These are phyloP conservation scores for Aelia acuminata DNA, from an alignment of 2,888 invertebrate species.

Conservation along the genomic window DNA sequence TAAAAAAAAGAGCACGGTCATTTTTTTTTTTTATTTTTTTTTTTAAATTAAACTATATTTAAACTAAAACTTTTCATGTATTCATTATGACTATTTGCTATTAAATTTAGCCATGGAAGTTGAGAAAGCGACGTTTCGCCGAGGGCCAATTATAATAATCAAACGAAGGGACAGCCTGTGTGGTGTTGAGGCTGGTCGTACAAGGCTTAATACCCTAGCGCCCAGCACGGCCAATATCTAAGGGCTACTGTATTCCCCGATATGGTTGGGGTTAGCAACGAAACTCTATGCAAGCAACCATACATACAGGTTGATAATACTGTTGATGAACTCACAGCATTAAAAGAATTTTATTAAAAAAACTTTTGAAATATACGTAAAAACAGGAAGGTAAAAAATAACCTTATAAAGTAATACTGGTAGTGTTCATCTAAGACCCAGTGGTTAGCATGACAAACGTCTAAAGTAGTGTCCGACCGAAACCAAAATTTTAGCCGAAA, in stretches of 20 bases:
- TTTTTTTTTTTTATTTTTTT: too few species aligned
- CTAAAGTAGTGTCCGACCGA: too few species aligned
- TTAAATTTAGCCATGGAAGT: neutral
- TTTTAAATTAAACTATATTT: too few species aligned
- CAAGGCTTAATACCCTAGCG: neutral
- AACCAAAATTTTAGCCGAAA: too few species aligned
- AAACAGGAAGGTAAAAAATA: too few species aligned
- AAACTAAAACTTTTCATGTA: neutral
- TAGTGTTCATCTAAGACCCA: too few species aligned
- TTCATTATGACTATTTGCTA: neutral
- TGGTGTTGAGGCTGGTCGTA: conserved; percentile 20
- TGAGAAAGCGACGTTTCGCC: neutral
- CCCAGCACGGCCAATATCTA: neutral
- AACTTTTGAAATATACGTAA: too few species aligned
- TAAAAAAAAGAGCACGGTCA: too few species aligned
- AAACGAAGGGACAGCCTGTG: conserved; percentile 1
- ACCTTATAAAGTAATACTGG: too few species aligned
- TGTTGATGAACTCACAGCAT: neutral
- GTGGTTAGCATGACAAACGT: too few species aligned
- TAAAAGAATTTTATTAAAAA: too few species aligned
- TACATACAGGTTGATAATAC: neutral
- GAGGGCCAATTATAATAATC: conserved; percentile 14
- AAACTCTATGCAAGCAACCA: neutral
- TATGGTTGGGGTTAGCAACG: neutral
- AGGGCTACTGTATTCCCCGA: neutral